Conservation (phyloP, 2,797 vertebrate genomes). For the Malacoctenus gilli region DNA sequence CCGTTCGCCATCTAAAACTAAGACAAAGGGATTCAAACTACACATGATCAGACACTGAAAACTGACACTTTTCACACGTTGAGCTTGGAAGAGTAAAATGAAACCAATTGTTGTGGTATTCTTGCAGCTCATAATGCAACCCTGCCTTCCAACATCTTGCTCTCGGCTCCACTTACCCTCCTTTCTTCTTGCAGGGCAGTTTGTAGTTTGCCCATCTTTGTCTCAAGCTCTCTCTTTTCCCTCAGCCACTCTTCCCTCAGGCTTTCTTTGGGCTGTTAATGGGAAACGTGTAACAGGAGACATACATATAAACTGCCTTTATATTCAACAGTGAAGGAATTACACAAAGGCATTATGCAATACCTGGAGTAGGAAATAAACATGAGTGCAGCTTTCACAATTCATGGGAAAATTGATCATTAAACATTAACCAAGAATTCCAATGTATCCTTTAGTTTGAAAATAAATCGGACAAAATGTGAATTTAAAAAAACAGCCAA, state of each 20-base stretch:
- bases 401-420: too few relatives aligned
- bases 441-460: too few relatives aligned
- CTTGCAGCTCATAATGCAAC: slow-evolving; percentile 1
- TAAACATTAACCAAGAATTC: too few relatives aligned
- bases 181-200: slow-evolving; percentile 78
- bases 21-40: background rate
- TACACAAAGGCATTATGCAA: too few relatives aligned
- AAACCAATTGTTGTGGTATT: background rate
- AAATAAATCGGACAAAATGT: too few relatives aligned
- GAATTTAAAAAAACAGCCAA: background rate
- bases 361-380: too few relatives aligned
- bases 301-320: background rate
- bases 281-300: slow-evolving; percentile 5
- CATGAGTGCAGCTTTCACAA: too few relatives aligned
- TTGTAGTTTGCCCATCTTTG: slow-evolving; percentile 82
- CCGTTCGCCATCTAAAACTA: too few relatives aligned
- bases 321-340: background rate
- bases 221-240: slow-evolving; percentile 79
- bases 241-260: slow-evolving; percentile 65
- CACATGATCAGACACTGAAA: background rate
- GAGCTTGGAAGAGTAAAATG: background rate
- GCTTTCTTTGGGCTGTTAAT: slow-evolving; percentile 59
- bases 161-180: slow-evolving; percentile 73
- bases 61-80: background rate
- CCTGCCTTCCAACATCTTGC: background rate